Evolutionary conservation across 1,140 invertebrate genomes (phyloP).

Genomic region (Monomorium pharaonis): DNA sequence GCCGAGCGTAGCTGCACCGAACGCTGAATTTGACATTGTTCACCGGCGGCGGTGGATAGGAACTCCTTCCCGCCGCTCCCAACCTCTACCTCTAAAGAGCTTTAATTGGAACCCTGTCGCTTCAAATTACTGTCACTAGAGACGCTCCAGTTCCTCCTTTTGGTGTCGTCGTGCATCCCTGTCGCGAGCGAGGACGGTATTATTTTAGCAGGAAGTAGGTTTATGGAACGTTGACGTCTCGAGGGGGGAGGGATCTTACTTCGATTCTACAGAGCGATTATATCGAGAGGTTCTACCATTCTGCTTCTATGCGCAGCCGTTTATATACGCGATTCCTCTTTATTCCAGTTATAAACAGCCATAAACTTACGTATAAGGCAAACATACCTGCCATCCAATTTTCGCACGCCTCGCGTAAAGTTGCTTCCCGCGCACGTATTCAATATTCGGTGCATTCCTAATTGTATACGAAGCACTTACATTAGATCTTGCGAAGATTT

Average conservation of each 20-base stretch:
- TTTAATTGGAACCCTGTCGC: conserved; percentile 80
- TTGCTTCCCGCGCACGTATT: background rate
- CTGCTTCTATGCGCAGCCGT: conserved; percentile 18
- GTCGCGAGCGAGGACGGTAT: conserved; percentile 33
- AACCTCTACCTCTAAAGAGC: conserved; percentile 71
- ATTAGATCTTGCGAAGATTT: conserved; percentile 1
- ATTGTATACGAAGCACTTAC: conserved; percentile 14
- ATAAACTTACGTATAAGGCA: conserved; percentile 29
- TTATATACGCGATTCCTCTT: conserved; percentile 25
- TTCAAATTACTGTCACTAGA: conserved; percentile 78
- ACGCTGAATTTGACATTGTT: conserved; percentile 73
- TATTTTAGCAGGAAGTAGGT: conserved; percentile 70
- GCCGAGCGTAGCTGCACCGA: conserved; percentile 43
- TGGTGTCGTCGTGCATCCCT: conserved; percentile 49
- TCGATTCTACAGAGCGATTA: conserved; percentile 46
- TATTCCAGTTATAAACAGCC: conserved; percentile 32
- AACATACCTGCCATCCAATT: conserved; percentile 28
- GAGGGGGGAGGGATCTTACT: conserved; percentile 43
- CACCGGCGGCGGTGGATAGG: conserved; percentile 34
- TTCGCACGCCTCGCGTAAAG: conserved; percentile 39
- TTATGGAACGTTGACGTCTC: conserved; percentile 66
- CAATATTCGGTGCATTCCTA: conserved; percentile 11
- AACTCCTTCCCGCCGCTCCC: conserved; percentile 46
- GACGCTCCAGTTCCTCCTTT: conserved; percentile 77
- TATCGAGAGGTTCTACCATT: conserved; percentile 55